These are phyloP conservation scores for Syritta pipiens DNA, from an alignment of 2,888 invertebrate genomes.

Conservation along the genomic window DNA sequence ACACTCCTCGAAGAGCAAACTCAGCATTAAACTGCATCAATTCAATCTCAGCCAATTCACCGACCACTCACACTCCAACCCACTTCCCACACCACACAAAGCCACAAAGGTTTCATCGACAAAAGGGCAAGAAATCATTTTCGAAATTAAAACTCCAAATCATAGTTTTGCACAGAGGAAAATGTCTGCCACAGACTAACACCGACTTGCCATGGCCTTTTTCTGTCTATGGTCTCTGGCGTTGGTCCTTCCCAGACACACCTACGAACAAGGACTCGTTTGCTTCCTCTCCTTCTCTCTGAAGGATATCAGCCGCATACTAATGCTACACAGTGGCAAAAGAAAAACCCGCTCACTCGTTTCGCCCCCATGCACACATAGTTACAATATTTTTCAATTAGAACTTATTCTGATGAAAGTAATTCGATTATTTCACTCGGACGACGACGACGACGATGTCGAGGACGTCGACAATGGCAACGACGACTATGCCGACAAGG, in stretches of 20 bases:
- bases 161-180: conserved; percentile 57
- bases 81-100: not conserved
- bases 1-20: too few species aligned
- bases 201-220: conserved; percentile 31
- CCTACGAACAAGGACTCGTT: conserved; percentile 20
- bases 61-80: not conserved
- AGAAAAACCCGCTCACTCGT: conserved; percentile 40
- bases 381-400: conserved; percentile 80
- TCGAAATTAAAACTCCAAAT: conserved; percentile 68
- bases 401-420: conserved; percentile 80
- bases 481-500: conserved; percentile 55
- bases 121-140: conserved; percentile 68
- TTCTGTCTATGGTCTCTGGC: conserved; percentile 5
- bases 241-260: conserved; percentile 30
- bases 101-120: conserved; percentile 39
- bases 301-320: conserved; percentile 74
- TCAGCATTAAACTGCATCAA: conserved; percentile 9
- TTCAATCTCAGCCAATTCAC: not conserved
- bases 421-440: conserved; percentile 80
- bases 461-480: conserved; percentile 62
- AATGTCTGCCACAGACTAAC: conserved; percentile 56
- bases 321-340: conserved; percentile 70
- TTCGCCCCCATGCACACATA: conserved; percentile 70
- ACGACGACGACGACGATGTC: conserved; percentile 70
- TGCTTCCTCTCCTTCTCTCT: too few species aligned